Evolutionary conservation across 2,113 vertebrate genomes (phyloP), one percentile per base, ranked within the genome.

Genomic region (Carassius gibelio): DNA sequence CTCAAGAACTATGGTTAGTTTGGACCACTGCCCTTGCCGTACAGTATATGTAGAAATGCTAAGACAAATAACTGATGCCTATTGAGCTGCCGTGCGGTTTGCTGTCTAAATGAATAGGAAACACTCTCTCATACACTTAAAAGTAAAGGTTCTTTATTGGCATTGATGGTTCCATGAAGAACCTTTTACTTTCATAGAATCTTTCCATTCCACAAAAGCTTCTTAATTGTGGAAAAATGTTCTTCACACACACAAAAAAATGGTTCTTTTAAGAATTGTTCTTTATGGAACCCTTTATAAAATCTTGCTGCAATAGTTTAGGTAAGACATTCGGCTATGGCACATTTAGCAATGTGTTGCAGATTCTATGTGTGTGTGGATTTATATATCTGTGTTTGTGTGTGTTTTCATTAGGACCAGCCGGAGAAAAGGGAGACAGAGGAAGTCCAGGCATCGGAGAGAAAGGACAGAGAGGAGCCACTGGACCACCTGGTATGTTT

Each of bases 371-470:
- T 81, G 7, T 38, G 8, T 19, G 79, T 66, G 45, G 23, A 14
- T 34, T 55, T n/a, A 55, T 45, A 74, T 69, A 23, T 34, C 26
- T 76, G 17, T 84, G 30, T 80, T 30, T 86, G 23, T 61, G 50
- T 69, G 34, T 71, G 64, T 78, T 75, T 62, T 48, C 38, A 87
- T 77, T 92, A 99, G 98, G 98, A 83, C 88, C 93, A 14, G 84
- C 95, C 30, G 98, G 98, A 92, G 97, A 99, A 92, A 99, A 99
- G 86, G 98, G 98, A 0, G 98, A 99, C 68, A 94, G 96, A 91
- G 98, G 95, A 66, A 36, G 52, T 68, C 38, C 93, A 26, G 94
- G 95, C 11, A 91, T 92, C 23, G 97, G 97, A 89, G 95, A 96
- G 89, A 95, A 95, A 91, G 98, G 98, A 91, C 94, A 95, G 8